Evolutionary conservation across 2,888 invertebrate genomes (phyloP).

Genomic region (Nymphalis polychloros): DNA sequence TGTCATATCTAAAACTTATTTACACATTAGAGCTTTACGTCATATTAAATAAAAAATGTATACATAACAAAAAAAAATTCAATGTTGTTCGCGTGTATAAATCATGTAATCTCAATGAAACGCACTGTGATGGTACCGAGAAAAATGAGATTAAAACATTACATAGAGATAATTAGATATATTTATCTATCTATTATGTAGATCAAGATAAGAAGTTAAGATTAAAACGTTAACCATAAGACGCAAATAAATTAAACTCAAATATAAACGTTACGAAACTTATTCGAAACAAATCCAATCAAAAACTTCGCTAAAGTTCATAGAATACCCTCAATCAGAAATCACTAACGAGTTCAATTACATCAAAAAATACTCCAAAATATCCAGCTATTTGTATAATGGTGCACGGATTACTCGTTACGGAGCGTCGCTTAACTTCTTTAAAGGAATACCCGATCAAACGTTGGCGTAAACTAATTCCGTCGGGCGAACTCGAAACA

Average conservation of each 20-base stretch:
- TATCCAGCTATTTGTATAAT: conserved; percentile 55
- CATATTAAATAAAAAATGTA: no score
- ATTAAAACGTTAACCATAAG: background rate
- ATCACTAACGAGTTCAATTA: conserved; percentile 54
- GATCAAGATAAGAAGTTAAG: background rate
- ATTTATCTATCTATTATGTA: background rate
- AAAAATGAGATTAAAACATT: no score
- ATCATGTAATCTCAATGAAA: no score
- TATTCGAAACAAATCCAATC: conserved; percentile 37
- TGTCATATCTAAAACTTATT: no score
- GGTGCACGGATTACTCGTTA: conserved; percentile 58
- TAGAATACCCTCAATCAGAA: conserved; percentile 45
- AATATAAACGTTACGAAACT: conserved; percentile 24
- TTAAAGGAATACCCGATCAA: conserved; percentile 79
- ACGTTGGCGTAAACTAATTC: conserved; percentile 78
- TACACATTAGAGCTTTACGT: no score
- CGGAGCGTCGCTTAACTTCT: conserved; percentile 65
- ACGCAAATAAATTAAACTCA: conserved; percentile 15
- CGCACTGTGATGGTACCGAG: no score
- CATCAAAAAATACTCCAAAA: conserved; percentile 52
- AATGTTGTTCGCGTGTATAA: no score
- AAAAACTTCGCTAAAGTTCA: conserved; percentile 30
- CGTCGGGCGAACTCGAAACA: conserved; percentile 73
- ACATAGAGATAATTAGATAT: background rate
- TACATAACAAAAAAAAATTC: no score